phyloP scores from a whole-genome alignment of 2,797 vertebrate species.

The Poecilia gillii region DNA sequence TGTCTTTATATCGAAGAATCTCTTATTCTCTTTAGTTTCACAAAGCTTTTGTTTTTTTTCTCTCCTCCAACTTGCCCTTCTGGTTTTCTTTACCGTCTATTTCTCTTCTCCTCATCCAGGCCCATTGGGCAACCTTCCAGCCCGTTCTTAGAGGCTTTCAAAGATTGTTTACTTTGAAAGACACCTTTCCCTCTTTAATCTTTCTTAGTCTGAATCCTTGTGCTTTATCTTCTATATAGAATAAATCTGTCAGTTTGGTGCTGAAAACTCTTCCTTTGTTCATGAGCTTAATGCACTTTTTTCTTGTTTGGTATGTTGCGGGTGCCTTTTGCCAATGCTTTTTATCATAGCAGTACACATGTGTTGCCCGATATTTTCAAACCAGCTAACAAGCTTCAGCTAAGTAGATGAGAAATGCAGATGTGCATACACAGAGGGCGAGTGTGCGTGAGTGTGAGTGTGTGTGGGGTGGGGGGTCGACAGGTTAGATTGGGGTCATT shows the following conservation, averaged over 20 bases:
- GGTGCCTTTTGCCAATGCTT: conserved; percentile 20
- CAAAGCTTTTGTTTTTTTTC: conserved; percentile 23
- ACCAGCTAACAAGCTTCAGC: conserved; percentile 29
- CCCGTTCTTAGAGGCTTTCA: conserved; percentile 35
- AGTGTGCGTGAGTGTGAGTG: neutral
- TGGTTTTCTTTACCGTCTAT: conserved; percentile 51
- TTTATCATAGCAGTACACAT: conserved; percentile 3
- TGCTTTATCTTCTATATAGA: conserved; percentile 31
- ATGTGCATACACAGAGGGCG: conserved; percentile 3
- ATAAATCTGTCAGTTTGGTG: conserved; percentile 20
- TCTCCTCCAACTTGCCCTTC: conserved; percentile 62
- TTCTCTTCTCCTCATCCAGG: conserved; percentile 31
- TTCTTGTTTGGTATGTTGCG: conserved; percentile 7
- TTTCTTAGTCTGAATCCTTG: conserved; percentile 20
- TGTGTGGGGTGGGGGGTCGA: neutral
- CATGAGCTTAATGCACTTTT: conserved; percentile 7
- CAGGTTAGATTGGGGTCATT: conserved; percentile 65
- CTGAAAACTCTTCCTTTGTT: conserved; percentile 15
- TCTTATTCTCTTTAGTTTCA: conserved; percentile 17
- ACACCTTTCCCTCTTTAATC: conserved; percentile 46
- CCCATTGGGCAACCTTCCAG: conserved; percentile 52
- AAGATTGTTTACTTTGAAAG: conserved; percentile 53
- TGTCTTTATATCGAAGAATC: conserved; percentile 12
- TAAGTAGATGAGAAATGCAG: conserved; percentile 19
- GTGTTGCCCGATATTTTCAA: conserved; percentile 11